Base-by-base conservation (phyloP, 2,888 invertebrate genomes). In the Synergus umbraculus region DNA sequence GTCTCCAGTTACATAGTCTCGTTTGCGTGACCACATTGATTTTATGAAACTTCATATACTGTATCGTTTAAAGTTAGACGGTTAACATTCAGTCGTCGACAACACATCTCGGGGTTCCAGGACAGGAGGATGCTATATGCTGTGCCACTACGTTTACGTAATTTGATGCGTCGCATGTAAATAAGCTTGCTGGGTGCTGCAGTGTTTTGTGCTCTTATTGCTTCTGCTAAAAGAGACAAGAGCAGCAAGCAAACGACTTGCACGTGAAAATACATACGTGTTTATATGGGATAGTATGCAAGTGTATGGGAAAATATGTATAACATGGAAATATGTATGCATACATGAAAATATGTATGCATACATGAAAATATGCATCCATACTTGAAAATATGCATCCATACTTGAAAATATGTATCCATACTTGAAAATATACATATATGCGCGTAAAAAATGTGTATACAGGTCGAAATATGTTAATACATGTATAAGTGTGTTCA, bases 131-230 rank as follows among this genome's bases (percentile, higher is more conserved):
- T 54, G n/a, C 49, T 54, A n/a, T 54, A n/a, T 54, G 77, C 80
- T 81, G 80, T 80, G 81, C 80, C 65, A 81, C 80, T 81, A 83
- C 83, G 81, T 82, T 84, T 83, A 84, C 83, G 84, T 84, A 84
- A 83, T 80, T 82, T 76, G 82, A 84, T 79, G 84, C 83, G 84
- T 82, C 84, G 83, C 81, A 83, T 84, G 84, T 82, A 84, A 84
- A 84, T 84, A 82, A 80, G 81, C 83, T 82, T 78, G 81, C 80
- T 79, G 82, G 78, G 79, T 80, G 83, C 83, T 80, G 78, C 77
- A 77, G 81, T 66, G 76, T 78, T 65, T 77, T 79, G 73, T 79
- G 66, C 73, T 77, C 58, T 78, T 77, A 78, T 79, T 54, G 79
- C 65, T 1, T 22, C 79, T 76, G 60, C 58, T 76, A 78, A 54